Evolutionary conservation across 2,888 invertebrate species (phyloP), one percentile per base, ranked within the genome.

Genomic region (Cephus runcator): DNA sequence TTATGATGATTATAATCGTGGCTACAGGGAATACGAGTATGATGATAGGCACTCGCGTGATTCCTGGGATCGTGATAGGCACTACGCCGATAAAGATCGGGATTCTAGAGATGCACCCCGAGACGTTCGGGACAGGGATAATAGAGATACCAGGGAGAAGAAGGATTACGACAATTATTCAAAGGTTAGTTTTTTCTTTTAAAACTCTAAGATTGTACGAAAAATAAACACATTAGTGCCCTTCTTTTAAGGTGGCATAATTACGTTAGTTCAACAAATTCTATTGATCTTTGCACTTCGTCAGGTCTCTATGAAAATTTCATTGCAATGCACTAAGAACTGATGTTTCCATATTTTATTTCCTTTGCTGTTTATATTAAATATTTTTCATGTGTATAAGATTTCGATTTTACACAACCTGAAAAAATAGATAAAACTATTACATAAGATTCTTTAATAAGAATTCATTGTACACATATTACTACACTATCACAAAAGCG

Each of bases 161-260:
- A 87, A 90, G 75, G 92, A 92, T 82, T 91, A 91, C 76, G 92
- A 93, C 73, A 91, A 89, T 83, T 88, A 89, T 83, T 88, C 89
- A 34, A 92, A 92, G 88, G 90, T 90, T 82, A 69, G 80, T 69
- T 56, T 56, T 6, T 23, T 56, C 56, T 9, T 56, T 23, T 56
- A 2, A 56, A 56, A 23, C 23, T 56, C 56, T 2, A 56, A 9
- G 23, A 56, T 56, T 23, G 2, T 56, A 56, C 9, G 56, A 56
- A 23, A 56, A 56, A 23, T 23, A 40, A 40, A 56, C 6, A 23
- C 6, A 15, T 23, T 1, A 6, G 23, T 23, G 56, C 23, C 9
- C 9, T 56, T 56, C 23, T 23, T 23, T 9, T 23, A 56, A 0
- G 1, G 56, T 56, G 23, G 56, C 56, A 56, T 56, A 56, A 23